Evolutionary conservation across 2,888 invertebrate species (phyloP), one percentile per base, ranked within the genome.

Genomic region (Lochmaea crataegi): DNA sequence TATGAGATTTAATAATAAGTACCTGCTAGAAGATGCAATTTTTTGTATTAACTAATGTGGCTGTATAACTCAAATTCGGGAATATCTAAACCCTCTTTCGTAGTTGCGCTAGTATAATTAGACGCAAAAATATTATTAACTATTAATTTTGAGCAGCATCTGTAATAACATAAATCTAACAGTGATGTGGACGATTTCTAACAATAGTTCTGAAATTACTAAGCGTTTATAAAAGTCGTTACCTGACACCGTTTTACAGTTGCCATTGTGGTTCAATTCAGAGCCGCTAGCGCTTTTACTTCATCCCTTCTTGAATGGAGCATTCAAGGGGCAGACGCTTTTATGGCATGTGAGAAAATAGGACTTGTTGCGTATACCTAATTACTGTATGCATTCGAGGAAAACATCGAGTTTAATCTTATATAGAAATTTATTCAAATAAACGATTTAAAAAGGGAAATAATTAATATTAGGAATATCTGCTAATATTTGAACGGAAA

Each of bases 361-460:
- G 57, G 32, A 70, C 70, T 70, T 70, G 70, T 70, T 70, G 70
- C 70, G 22, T 65, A 70, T 32, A 65, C 18, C 5, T 70, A 70
- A 70, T 70, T 65, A 70, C 64, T 65, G 32, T 38, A 38, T 38
- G 32, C 32, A 38, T 38, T 38, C 7, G 32, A 38, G 32, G 7
- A 38, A 38, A 7, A 38, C 32, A 38, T 38, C 32, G 32, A 38
- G 32, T 38, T 38, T 38, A 38, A 38, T 38, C 32, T 38, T 38
- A 38, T 38, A 7, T 38, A 38, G 32, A 38, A 38, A 38, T 38
- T 38, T 38, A 38, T 38, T 38, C 32, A 7, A 6, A 38, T 6
- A 38, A 38, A 38, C 3, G 26, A 26, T 4, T 26, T 26, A 26
- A 26, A 26, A 26, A 26, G 4, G 26, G 32, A 9, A 38, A 38